phyloP scores from a whole-genome alignment of 2,797 vertebrate genomes.

The Hydrocynus forskahlii region DNA sequence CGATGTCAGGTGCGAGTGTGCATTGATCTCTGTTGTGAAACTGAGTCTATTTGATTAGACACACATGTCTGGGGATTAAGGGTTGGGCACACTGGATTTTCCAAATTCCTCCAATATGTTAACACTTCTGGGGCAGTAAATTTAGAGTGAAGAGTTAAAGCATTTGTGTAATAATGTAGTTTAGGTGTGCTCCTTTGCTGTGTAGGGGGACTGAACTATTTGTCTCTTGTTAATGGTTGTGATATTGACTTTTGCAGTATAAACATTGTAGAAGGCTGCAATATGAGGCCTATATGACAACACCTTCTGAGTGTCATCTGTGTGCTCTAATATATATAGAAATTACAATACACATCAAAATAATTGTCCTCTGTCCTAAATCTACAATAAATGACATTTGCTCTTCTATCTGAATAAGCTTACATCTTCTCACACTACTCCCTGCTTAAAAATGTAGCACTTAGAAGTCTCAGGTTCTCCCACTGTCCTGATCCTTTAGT shows the following conservation, averaged over 20 bases:
- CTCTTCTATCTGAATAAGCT: no score
- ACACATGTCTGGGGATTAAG: constrained; percentile 28
- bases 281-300: background rate
- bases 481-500: no score
- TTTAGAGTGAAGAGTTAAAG: background rate
- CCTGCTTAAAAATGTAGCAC: no score
- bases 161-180: background rate
- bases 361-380: no score
- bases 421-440: no score
- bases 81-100: constrained; percentile 2
- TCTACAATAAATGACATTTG: no score
- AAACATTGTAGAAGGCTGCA: background rate
- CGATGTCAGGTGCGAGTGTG: constrained; percentile 31
- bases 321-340: no score
- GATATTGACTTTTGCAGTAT: background rate
- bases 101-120: constrained; percentile 25
- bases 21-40: constrained; percentile 31
- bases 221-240: background rate
- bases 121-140: background rate
- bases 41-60: constrained; percentile 20
- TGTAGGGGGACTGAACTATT: background rate
- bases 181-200: background rate
- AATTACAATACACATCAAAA: no score
- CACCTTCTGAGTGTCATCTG: no score
- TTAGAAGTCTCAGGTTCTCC: no score